These are phyloP conservation scores for Campoletis raptor DNA, from an alignment of 2,888 invertebrate genomes.

Conservation along the genomic window DNA sequence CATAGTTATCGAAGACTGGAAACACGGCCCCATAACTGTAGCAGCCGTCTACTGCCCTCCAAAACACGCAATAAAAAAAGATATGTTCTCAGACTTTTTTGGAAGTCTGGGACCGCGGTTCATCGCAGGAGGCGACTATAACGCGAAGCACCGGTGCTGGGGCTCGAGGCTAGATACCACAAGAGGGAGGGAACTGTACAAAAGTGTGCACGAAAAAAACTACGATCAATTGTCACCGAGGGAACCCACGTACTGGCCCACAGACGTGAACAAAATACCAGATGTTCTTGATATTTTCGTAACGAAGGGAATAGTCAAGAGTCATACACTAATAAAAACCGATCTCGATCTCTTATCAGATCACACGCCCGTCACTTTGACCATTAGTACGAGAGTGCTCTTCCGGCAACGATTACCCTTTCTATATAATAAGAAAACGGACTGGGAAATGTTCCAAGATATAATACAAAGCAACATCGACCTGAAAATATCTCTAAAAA, in stretches of 20 bases:
- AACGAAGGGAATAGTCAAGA: constrained; percentile 64
- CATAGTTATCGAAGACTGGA: constrained; percentile 63
- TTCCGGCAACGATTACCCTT: constrained; percentile 24
- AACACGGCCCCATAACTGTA: constrained; percentile 62
- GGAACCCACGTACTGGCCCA: constrained; percentile 71
- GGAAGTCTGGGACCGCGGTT: constrained; percentile 66
- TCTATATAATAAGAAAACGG: constrained; percentile 50
- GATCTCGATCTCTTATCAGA: constrained; percentile 70
- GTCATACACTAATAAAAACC: constrained; percentile 41
- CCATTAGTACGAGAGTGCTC: constrained; percentile 64
- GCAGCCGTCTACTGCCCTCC: constrained; percentile 72
- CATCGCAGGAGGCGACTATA: constrained; percentile 68
- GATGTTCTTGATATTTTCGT: constrained; percentile 73
- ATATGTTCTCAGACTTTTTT: constrained; percentile 66
- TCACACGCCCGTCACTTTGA: constrained; percentile 68
- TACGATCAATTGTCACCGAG: constrained; percentile 59
- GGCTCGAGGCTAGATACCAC: constrained; percentile 68
- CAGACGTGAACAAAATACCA: constrained; percentile 72
- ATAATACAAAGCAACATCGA: constrained; percentile 56
- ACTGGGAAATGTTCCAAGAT: constrained; percentile 61
- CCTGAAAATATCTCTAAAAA: constrained; percentile 64
- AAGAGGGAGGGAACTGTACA: constrained; percentile 58
- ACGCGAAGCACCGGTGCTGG: constrained; percentile 70
- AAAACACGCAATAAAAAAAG: constrained; percentile 69
- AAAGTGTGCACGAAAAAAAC: constrained; percentile 40